Conservation (phyloP, 2,113 vertebrate species). For the Aspiorhynchus laticeps region DNA sequence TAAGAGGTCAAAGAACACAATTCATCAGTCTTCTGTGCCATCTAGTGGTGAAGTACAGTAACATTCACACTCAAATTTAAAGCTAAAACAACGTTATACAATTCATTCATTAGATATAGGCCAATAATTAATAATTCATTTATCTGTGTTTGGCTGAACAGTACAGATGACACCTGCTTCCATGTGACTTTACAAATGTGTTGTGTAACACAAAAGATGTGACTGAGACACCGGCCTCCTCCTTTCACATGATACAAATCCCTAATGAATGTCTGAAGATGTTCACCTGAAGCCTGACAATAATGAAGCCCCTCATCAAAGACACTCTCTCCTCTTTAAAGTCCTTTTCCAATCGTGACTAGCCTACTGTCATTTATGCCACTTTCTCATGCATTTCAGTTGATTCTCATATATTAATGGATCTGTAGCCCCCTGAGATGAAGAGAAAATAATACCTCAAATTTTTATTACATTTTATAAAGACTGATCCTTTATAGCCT, state of each 20-base stretch:
- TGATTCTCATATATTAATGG: background rate
- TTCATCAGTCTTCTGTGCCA: background rate
- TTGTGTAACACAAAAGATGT: background rate
- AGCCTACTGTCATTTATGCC: background rate
- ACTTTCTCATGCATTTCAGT: background rate
- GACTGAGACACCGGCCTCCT: background rate
- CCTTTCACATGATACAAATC: background rate
- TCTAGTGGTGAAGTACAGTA: background rate
- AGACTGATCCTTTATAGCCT: background rate
- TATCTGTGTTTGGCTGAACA: too few relatives aligned
- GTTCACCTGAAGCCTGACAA: background rate
- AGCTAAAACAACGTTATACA: background rate
- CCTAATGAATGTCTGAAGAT: background rate
- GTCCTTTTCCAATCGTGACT: background rate
- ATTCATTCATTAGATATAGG: too few relatives aligned
- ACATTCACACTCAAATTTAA: background rate
- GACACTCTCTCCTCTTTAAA: background rate
- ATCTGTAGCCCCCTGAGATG: background rate
- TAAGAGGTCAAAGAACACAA: background rate
- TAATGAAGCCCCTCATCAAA: background rate
- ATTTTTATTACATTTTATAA: background rate
- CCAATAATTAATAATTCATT: too few relatives aligned
- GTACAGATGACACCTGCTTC: too few relatives aligned
- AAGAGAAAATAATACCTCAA: background rate
- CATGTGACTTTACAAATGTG: too few relatives aligned